Conservation (phyloP, 2,797 vertebrate species). For the Crenuchus spilurus region DNA sequence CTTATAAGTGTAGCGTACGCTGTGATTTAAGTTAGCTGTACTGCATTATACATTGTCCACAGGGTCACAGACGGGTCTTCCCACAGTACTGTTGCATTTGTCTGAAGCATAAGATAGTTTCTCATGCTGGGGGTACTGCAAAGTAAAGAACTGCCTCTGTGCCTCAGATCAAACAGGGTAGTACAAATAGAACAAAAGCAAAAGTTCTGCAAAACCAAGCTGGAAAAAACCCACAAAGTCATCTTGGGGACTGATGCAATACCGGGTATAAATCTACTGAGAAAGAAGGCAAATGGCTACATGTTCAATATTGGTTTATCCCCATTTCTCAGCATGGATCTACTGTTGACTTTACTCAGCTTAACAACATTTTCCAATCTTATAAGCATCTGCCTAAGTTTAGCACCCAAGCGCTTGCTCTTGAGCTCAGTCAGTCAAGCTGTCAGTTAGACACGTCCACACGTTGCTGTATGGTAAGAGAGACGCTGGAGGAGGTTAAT, state of each 20-base stretch:
- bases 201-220: background rate
- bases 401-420: conserved; percentile 21
- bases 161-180: background rate
- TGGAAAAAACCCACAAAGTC: background rate
- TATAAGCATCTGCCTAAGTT: background rate
- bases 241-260: background rate
- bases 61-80: background rate
- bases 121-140: conserved; percentile 11
- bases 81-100: too few species aligned
- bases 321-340: background rate
- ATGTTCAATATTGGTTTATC: background rate
- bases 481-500: conserved; percentile 55
- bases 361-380: conserved; percentile 25
- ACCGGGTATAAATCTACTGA: background rate
- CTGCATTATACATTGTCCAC: background rate
- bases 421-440: conserved; percentile 50
- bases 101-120: background rate
- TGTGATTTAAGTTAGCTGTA: background rate
- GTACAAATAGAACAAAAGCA: background rate
- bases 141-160: background rate
- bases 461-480: conserved; percentile 14
- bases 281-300: background rate
- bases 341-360: conserved; percentile 3
- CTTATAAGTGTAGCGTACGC: background rate
- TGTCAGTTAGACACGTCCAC: conserved; percentile 45